Conservation (phyloP, 2,113 vertebrate genomes). For the Anas platyrhynchos region DNA sequence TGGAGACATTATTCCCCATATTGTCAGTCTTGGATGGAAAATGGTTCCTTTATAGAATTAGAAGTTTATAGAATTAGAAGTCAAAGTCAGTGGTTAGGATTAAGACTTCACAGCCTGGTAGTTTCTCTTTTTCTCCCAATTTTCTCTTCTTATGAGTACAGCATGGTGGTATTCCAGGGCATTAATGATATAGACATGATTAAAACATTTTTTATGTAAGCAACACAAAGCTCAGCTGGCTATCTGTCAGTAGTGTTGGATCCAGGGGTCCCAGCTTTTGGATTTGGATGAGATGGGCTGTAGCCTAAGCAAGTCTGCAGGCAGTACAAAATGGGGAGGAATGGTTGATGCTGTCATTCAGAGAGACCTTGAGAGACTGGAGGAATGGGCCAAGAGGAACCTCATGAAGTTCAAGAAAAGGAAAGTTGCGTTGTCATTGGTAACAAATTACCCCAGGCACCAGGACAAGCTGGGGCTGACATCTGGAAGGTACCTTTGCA, state of each 20-base stretch:
- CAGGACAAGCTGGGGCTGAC: background rate
- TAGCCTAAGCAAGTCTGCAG: background rate
- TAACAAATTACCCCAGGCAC: background rate
- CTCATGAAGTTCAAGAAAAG: background rate
- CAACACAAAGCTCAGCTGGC: background rate
- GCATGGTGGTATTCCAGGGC: background rate
- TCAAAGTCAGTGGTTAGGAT: background rate
- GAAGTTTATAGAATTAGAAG: background rate
- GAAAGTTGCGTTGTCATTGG: background rate
- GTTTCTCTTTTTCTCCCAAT: background rate
- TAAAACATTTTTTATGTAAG: background rate
- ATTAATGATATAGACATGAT: background rate
- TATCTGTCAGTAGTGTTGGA: background rate
- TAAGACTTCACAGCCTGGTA: background rate
- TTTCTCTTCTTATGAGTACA: background rate
- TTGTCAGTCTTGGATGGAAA: background rate
- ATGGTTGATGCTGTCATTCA: too few species aligned
- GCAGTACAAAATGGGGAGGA: background rate
- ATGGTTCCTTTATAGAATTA: accelerated
- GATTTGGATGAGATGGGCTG: background rate
- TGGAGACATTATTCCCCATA: background rate
- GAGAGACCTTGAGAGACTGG: background rate
- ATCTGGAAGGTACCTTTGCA: too few species aligned
- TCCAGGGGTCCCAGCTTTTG: background rate
- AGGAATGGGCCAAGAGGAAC: background rate